Conservation (phyloP, 2,113 vertebrate genomes). For the Fregetta grallaria region DNA sequence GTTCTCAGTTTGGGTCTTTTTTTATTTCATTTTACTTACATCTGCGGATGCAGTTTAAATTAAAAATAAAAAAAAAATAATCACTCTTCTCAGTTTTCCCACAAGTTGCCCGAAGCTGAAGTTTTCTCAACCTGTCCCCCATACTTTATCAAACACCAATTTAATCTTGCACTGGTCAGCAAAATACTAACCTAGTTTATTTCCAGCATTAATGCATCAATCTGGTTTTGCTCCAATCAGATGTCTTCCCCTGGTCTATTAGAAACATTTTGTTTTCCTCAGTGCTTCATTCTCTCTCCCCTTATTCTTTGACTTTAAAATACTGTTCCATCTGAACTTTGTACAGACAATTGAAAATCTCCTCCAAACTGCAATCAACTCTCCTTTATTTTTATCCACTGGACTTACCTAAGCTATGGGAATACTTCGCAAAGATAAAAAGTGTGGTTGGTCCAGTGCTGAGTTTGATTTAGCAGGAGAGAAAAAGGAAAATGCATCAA, state of each 20-base stretch:
- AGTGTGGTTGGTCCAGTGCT: fast-evolving
- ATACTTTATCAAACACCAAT: background rate
- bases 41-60: constrained; percentile 26
- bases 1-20: constrained; percentile 26
- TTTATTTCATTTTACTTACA: constrained; percentile 49
- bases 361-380: background rate
- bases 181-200: background rate
- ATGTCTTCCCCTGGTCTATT: background rate
- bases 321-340: background rate
- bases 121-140: background rate
- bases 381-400: background rate
- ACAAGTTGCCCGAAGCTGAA: background rate
- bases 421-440: background rate
- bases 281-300: background rate
- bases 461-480: background rate
- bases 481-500: background rate
- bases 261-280: background rate
- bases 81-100: background rate
- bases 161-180: background rate
- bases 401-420: background rate
- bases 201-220: background rate
- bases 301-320: background rate
- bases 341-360: background rate
- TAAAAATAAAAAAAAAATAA: background rate
- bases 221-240: background rate